These are phyloP conservation scores for Herpetotheres cachinnans DNA, from an alignment of 2,113 vertebrate genomes.

Conservation along the genomic window DNA sequence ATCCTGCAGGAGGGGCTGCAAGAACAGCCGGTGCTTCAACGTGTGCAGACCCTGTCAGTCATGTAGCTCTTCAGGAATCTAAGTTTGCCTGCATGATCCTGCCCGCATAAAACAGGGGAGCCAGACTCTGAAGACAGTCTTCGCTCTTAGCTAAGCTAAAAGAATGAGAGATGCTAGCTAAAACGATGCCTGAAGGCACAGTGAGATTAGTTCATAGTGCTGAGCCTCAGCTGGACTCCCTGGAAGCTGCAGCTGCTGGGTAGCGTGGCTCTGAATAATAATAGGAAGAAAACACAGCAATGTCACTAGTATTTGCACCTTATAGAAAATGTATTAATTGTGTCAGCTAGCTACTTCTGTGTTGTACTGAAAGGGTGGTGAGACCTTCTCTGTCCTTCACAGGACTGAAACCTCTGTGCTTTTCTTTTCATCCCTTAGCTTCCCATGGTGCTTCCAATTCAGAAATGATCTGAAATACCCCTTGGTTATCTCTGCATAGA, in stretches of 20 bases:
- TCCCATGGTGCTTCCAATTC: background rate
- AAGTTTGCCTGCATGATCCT: background rate
- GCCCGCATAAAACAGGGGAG: background rate
- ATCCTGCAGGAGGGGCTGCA: background rate
- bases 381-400: background rate
- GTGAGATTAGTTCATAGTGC: conserved; percentile 41
- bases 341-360: background rate
- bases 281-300: background rate
- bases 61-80: background rate
- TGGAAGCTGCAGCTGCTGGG: conserved; percentile 51
- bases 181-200: conserved; percentile 36
- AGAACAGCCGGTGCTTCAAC: background rate
- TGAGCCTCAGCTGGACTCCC: conserved; percentile 46
- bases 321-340: background rate
- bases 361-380: background rate
- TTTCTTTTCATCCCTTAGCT: background rate
- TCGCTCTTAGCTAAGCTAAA: background rate
- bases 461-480: background rate
- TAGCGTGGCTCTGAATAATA: conserved; percentile 42
- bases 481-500: background rate
- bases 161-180: background rate
- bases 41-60: background rate
- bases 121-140: background rate
- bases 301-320: background rate
- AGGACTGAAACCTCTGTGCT: background rate